Evolutionary conservation across 2,113 vertebrate genomes (phyloP).

Genomic region (Albula glossodonta): DNA sequence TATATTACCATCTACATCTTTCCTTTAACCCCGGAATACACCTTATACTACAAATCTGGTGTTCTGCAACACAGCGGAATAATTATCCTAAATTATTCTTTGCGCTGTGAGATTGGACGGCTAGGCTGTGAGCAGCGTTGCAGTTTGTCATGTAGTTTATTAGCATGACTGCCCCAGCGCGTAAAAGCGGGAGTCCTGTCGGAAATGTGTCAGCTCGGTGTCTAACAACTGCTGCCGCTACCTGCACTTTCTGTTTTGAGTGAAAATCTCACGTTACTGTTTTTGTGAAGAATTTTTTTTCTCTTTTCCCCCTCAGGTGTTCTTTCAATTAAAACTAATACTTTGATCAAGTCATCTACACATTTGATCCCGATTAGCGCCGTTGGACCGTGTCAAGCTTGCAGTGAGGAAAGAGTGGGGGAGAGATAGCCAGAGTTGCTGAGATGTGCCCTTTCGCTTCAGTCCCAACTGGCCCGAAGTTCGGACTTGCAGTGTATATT

Average conservation of each 20-base stretch:
- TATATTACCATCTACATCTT: no score
- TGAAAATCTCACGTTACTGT: not conserved
- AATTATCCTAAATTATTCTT: no score
- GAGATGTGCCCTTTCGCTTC: not conserved
- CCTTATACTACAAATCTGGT: no score
- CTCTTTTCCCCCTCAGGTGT: slow-evolving; percentile 13
- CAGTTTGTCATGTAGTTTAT: not conserved
- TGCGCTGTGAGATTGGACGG: not conserved
- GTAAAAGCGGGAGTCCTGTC: no score
- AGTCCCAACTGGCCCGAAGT: not conserved
- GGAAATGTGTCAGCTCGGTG: no score
- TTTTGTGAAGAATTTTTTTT: not conserved
- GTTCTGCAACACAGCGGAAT: no score
- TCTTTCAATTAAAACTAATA: not conserved
- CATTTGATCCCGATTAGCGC: not conserved
- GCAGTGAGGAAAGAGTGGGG: not conserved
- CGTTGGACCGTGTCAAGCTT: not conserved
- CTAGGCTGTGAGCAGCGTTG: not conserved
- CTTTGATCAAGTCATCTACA: not conserved
- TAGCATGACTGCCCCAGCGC: not conserved
- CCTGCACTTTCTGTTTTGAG: not conserved
- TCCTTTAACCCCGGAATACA: no score
- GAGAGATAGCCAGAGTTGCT: not conserved
- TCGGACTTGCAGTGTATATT: not conserved
- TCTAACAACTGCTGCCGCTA: not conserved